Conservation (phyloP, 2,113 vertebrate genomes). For the Aegotheles bennettii region DNA sequence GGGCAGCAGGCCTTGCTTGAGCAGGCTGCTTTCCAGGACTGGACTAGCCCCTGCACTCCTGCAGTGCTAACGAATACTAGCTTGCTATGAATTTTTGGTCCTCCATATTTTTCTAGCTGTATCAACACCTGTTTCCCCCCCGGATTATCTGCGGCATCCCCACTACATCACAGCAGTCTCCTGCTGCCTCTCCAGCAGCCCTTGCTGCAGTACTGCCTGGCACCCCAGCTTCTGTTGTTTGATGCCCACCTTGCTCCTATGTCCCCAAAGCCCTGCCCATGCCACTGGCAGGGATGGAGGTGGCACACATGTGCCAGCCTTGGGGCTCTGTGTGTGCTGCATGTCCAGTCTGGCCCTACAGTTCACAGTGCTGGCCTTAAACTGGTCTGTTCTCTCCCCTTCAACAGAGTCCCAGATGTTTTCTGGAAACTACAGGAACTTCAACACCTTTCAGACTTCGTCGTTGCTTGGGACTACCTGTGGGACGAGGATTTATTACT, state of each 20-base stretch:
- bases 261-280: rapidly evolving
- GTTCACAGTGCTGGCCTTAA: neutral
- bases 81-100: neutral
- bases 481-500: neutral
- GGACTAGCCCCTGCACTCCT: neutral
- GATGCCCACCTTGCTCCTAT: neutral
- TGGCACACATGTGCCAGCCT: neutral
- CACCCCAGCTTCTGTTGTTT: rapidly evolving
- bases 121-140: rapidly evolving
- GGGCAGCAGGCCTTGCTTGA: neutral
- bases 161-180: neutral
- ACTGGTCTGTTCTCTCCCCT: neutral
- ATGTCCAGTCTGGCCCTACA: neutral
- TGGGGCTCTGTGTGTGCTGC: neutral
- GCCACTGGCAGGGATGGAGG: neutral
- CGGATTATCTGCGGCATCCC: neutral
- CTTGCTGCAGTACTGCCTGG: neutral
- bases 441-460: rapidly evolving
- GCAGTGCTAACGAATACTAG: rapidly evolving
- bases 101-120: neutral
- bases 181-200: neutral
- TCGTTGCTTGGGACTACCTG: neutral
- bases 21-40: rapidly evolving
- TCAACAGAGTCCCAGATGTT: neutral
- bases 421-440: neutral